phyloP scores from a whole-genome alignment of 2,113 vertebrate species.

The Pollachius pollachius region DNA sequence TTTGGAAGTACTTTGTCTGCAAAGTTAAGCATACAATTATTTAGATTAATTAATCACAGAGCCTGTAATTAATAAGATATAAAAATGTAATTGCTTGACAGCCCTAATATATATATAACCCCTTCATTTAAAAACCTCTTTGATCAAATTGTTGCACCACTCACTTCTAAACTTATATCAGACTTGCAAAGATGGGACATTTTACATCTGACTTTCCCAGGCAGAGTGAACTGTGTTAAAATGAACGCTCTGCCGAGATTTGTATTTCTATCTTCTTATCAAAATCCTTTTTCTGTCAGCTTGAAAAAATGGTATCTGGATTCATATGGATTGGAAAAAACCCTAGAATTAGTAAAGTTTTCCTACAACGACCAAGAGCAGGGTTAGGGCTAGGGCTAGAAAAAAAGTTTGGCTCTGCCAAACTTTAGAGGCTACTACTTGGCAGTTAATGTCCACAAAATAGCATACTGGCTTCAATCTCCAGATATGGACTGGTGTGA shows the following conservation, averaged over 20 bases:
- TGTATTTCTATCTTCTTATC: slow-evolving; percentile 3
- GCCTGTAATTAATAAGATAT: too few relatives aligned
- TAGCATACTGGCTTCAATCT: background rate
- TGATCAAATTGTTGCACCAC: background rate
- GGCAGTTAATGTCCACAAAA: background rate
- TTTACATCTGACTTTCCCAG: background rate
- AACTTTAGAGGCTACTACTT: slow-evolving; percentile 12
- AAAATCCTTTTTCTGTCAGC: slow-evolving; percentile 9
- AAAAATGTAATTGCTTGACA: background rate
- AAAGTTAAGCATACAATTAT: too few relatives aligned
- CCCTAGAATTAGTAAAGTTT: background rate
- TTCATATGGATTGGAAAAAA: slow-evolving; percentile 10
- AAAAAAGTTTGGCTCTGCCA: background rate
- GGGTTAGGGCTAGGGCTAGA: background rate
- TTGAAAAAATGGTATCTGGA: slow-evolving; percentile 4
- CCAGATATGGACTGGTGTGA: background rate
- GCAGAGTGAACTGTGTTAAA: slow-evolving; percentile 5
- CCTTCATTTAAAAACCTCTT: background rate
- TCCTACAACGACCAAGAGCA: background rate
- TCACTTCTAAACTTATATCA: slow-evolving; percentile 2
- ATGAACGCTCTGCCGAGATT: background rate
- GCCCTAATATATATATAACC: background rate
- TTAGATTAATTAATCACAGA: too few relatives aligned
- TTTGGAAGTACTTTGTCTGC: too few relatives aligned
- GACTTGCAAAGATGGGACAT: slow-evolving; percentile 4